These are phyloP conservation scores for Sus cebifrons DNA, from an alignment of 2,797 vertebrate species.

Conservation along the genomic window DNA sequence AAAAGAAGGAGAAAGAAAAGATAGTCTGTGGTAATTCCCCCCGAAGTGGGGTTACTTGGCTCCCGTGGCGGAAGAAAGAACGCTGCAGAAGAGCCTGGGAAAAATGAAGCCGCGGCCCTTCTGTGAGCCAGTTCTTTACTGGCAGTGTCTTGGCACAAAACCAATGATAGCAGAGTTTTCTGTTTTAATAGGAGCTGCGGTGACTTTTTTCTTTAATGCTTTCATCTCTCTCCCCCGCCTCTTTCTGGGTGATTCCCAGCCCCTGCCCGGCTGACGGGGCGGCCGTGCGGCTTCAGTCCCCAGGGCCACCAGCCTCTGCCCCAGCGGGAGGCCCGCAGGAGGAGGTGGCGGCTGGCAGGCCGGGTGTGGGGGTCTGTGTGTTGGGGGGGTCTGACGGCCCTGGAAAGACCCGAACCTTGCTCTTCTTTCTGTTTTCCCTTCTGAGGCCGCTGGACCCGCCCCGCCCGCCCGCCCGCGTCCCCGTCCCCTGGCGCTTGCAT, in stretches of 20 bases:
- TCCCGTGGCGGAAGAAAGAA: background rate
- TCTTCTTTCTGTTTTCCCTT: background rate
- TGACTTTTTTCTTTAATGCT: background rate
- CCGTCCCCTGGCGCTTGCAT: rapidly evolving
- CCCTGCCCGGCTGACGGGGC: background rate
- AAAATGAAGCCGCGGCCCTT: constrained; percentile 31
- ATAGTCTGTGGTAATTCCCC: background rate
- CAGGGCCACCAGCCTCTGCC: background rate
- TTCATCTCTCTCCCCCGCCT: background rate
- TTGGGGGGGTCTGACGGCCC: background rate
- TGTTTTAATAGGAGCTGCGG: background rate
- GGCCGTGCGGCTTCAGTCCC: rapidly evolving
- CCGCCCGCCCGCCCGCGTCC: constrained; percentile 56
- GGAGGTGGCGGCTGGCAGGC: constrained; percentile 40
- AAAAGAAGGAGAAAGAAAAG: no score
- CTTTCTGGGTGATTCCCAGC: background rate
- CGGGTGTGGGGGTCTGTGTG: constrained; percentile 9
- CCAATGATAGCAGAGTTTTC: background rate
- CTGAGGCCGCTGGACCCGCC: background rate
- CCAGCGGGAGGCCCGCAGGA: no score
- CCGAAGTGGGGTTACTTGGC: background rate
- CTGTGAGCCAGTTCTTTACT: constrained; percentile 33
- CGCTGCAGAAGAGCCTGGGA: background rate
- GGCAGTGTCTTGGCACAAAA: constrained; percentile 12
- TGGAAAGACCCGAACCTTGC: background rate